Evolutionary conservation across 1,140 invertebrate genomes (phyloP).

Genomic region (Geopemphigus sp.): DNA sequence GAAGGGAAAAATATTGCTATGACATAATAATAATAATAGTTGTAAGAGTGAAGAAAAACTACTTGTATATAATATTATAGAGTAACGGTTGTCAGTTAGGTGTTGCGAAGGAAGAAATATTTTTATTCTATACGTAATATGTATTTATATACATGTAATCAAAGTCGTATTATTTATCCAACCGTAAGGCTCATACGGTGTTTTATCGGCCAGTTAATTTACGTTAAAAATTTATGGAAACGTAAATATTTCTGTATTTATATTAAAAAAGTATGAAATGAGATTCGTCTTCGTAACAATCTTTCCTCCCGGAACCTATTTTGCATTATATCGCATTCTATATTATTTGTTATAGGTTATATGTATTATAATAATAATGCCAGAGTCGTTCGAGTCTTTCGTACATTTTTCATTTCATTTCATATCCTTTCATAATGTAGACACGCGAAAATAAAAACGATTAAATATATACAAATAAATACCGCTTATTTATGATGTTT

Average conservation of each 20-base stretch:
- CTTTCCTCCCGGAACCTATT: too few relatives aligned
- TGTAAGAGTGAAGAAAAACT: neutral
- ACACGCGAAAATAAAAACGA: too few relatives aligned
- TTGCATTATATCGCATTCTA: too few relatives aligned
- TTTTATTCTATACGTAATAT: constrained; percentile 10
- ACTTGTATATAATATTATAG: neutral
- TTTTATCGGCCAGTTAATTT: neutral
- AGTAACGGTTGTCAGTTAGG: constrained; percentile 35
- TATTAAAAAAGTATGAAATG: too few relatives aligned
- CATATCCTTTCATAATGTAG: too few relatives aligned
- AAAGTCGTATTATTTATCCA: neutral
- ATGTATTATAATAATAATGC: too few relatives aligned
- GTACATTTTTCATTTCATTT: too few relatives aligned
- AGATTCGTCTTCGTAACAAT: too few relatives aligned
- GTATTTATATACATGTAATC: neutral
- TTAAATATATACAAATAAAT: too few relatives aligned
- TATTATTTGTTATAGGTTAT: too few relatives aligned
- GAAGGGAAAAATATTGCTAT: constrained; percentile 27
- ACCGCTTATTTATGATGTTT: too few relatives aligned
- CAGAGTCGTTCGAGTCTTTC: too few relatives aligned
- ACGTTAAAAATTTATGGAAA: neutral
- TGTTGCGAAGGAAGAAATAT: constrained; percentile 13
- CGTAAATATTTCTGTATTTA: constrained; percentile 3
- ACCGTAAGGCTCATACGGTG: neutral
- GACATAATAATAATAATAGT: constrained; percentile 8